Evolutionary conservation across 1,140 invertebrate genomes (phyloP).

Genomic region (Lepidurus couesii): DNA sequence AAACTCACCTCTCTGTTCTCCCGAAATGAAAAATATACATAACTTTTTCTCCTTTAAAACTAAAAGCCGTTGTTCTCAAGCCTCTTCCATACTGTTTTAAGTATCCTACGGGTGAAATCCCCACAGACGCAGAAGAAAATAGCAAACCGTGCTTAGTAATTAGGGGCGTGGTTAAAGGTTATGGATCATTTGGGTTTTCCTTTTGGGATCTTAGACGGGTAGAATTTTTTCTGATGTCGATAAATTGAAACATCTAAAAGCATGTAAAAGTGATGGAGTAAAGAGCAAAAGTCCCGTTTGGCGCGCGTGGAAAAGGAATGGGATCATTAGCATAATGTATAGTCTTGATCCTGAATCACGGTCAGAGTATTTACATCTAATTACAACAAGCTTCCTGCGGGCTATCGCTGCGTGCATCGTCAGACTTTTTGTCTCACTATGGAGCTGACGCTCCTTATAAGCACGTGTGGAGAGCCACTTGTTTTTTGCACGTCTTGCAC

Average conservation of each 20-base stretch:
- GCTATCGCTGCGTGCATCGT: background rate
- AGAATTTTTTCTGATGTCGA: background rate
- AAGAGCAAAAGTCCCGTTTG: slow-evolving; percentile 17
- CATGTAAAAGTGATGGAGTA: slow-evolving; percentile 35
- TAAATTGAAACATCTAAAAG: slow-evolving; percentile 10
- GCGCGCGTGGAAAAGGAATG: slow-evolving; percentile 23
- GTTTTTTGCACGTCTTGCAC: slow-evolving; percentile 47
- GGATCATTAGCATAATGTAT: slow-evolving; percentile 33
- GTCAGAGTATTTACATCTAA: background rate
- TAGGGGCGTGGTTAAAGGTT: background rate
- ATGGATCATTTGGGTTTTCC: background rate
- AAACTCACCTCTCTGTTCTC: slow-evolving; percentile 26
- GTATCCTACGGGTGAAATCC: background rate
- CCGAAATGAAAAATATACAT: background rate
- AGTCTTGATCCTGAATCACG: slow-evolving; percentile 23
- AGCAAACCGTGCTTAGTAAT: slow-evolving; percentile 15
- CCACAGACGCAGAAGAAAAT: background rate
- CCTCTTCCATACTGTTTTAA: background rate
- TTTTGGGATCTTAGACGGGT: background rate
- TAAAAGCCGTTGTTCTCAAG: background rate
- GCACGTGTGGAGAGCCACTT: slow-evolving; percentile 44
- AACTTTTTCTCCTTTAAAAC: background rate
- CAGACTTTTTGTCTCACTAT: slow-evolving; percentile 16
- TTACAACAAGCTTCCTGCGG: background rate
- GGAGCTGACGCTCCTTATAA: slow-evolving; percentile 36